A percentile compares a stretch with the other conserved stretches of the same genome.
phyloP scores from a whole-genome alignment of 2,113 vertebrate genomes.

The Kobus ellipsiprymnus region DNA sequence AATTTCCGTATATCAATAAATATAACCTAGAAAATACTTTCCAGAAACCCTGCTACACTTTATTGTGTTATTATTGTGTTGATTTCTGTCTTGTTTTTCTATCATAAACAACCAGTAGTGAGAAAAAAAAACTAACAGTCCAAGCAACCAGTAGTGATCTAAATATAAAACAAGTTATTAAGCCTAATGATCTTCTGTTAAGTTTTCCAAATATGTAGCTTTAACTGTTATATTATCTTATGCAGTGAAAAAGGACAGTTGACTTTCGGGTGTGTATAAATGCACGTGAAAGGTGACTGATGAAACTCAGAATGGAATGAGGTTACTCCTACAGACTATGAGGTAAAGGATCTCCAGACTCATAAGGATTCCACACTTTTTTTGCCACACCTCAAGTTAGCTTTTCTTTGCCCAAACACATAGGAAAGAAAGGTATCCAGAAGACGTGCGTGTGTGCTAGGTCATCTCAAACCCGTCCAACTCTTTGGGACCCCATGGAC shows the following conservation, averaged over 20 bases:
- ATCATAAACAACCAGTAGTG: neutral
- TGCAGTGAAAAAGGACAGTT: neutral
- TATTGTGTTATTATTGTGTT: neutral
- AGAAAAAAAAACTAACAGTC: neutral
- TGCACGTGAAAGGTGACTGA: neutral
- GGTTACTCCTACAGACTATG: neutral
- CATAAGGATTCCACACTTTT: neutral
- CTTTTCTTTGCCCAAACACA: neutral
- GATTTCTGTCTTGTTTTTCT: constrained; percentile 30
- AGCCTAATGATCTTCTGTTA: neutral
- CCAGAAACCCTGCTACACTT: neutral
- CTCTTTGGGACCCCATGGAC: neutral
- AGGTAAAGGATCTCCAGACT: neutral
- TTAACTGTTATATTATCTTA: neutral
- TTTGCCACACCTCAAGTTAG: neutral
- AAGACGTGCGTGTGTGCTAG: neutral
- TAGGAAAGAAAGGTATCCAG: neutral
- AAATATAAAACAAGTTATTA: neutral
- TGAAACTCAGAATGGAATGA: neutral
- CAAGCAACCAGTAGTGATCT: neutral
- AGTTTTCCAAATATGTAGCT: neutral
- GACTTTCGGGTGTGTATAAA: neutral
- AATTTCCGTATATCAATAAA: neutral
- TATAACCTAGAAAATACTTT: neutral
- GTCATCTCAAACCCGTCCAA: neutral